These are phyloP conservation scores for Gorsachius magnificus DNA, from an alignment of 2,797 vertebrate genomes.

Conservation along the genomic window DNA sequence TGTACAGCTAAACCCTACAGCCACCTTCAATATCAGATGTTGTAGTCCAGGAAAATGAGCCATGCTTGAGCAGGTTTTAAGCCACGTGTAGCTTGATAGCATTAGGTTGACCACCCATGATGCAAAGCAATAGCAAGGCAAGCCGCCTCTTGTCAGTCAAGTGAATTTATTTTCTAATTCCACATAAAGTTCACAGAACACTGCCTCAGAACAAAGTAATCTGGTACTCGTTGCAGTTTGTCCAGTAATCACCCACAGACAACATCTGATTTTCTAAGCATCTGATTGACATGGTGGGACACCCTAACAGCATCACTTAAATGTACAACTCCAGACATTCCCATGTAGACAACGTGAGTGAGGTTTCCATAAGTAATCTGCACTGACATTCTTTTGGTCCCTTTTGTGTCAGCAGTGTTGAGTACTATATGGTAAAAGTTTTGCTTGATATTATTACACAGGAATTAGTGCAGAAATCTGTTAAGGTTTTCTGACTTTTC, in stretches of 20 bases:
- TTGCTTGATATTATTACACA: neutral
- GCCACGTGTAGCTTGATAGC: no score
- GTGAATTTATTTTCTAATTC: neutral
- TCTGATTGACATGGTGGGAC: neutral
- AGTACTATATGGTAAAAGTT: rapidly evolving
- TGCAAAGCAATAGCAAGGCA: neutral
- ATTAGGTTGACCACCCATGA: neutral
- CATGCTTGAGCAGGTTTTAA: neutral
- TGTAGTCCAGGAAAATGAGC: neutral
- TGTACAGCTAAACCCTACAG: neutral
- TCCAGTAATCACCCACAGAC: neutral
- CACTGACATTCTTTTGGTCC: neutral
- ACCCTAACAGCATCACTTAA: neutral
- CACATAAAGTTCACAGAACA: neutral
- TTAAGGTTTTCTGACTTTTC: neutral
- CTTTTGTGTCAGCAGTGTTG: neutral
- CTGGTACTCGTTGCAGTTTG: neutral
- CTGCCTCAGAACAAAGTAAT: neutral
- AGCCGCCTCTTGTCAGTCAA: rapidly evolving
- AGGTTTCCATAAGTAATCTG: neutral
- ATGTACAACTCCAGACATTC: neutral
- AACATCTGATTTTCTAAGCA: neutral
- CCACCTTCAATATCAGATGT: neutral
- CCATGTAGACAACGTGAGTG: neutral
- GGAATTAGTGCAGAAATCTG: neutral